Evolutionary conservation across 1,140 invertebrate species (phyloP).

Genomic region (Triops longicaudatus): DNA sequence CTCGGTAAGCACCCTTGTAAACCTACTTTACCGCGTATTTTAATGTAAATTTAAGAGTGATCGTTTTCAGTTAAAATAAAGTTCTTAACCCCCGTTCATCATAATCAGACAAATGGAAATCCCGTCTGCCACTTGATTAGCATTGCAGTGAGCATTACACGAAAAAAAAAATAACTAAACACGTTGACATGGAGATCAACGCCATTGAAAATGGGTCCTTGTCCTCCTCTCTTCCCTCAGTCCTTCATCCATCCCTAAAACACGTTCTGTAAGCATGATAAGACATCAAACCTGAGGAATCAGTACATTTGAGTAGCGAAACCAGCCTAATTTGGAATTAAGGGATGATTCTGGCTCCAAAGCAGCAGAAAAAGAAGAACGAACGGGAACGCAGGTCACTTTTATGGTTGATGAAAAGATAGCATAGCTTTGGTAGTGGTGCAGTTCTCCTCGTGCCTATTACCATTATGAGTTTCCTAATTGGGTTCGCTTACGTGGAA

Average conservation of each 20-base stretch:
- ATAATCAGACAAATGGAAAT: neutral
- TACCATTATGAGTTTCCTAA: neutral
- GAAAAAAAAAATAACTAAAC: neutral
- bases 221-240: too few relatives aligned
- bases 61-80: too few relatives aligned
- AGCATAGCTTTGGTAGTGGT: neutral
- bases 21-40: too few relatives aligned
- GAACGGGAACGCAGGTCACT: neutral
- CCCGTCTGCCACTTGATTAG: neutral
- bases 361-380: neutral
- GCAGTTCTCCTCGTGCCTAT: neutral
- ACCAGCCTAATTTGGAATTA: neutral
- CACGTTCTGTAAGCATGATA: neutral
- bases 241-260: neutral
- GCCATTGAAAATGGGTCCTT: neutral
- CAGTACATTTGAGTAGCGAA: neutral
- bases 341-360: neutral
- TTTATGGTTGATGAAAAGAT: neutral
- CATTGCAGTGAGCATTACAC: neutral
- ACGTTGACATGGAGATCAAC: neutral
- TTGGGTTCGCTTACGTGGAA: constrained; percentile 11
- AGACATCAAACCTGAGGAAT: neutral
- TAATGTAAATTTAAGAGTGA: too few relatives aligned
- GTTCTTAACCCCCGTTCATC: too few relatives aligned
- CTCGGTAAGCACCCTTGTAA: too few relatives aligned